These are phyloP conservation scores for Atherix ibis DNA, from an alignment of 2,888 invertebrate species.

Conservation along the genomic window DNA sequence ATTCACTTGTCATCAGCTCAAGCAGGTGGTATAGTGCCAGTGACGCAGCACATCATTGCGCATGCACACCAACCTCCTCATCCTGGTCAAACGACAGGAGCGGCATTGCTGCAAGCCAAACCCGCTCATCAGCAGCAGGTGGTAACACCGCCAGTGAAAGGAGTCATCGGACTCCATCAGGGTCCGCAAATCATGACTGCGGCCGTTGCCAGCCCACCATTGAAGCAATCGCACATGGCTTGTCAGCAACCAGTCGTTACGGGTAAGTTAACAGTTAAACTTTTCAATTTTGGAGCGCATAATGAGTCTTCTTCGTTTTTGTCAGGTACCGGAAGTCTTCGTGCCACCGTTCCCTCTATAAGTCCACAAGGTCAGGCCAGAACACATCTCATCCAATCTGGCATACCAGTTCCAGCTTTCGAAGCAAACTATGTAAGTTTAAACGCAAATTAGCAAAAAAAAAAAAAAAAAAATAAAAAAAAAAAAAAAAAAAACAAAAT, in stretches of 20 bases:
- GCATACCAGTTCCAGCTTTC: conserved; percentile 43
- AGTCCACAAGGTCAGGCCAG: conserved; percentile 45
- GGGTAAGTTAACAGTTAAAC: conserved; percentile 18
- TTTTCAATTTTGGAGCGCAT: not conserved
- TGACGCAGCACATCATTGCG: conserved; percentile 14
- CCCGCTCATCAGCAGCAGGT: conserved; percentile 11
- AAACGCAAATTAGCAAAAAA: too few species aligned
- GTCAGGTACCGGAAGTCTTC: conserved; percentile 34
- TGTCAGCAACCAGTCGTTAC: conserved; percentile 34
- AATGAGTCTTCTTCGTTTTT: not conserved
- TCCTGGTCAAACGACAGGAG: conserved; percentile 21
- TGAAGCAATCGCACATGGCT: conserved; percentile 31
- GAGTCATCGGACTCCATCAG: conserved; percentile 25
- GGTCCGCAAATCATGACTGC: conserved; percentile 36
- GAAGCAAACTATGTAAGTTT: conserved; percentile 55
- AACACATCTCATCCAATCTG: conserved; percentile 35
- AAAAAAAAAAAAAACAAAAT: too few species aligned
- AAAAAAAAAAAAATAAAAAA: too few species aligned
- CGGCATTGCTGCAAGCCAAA: conserved; percentile 18
- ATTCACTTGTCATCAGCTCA: conserved; percentile 6
- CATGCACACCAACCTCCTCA: conserved; percentile 26
- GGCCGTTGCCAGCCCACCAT: conserved; percentile 40
- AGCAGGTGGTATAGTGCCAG: conserved; percentile 5
- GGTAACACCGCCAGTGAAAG: conserved; percentile 16
- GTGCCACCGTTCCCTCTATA: conserved; percentile 42